A percentile compares a stretch with the other conserved stretches of the same genome.
These are phyloP conservation scores for Diorhabda elongata DNA, from an alignment of 1,140 invertebrate species.

Conservation along the genomic window DNA sequence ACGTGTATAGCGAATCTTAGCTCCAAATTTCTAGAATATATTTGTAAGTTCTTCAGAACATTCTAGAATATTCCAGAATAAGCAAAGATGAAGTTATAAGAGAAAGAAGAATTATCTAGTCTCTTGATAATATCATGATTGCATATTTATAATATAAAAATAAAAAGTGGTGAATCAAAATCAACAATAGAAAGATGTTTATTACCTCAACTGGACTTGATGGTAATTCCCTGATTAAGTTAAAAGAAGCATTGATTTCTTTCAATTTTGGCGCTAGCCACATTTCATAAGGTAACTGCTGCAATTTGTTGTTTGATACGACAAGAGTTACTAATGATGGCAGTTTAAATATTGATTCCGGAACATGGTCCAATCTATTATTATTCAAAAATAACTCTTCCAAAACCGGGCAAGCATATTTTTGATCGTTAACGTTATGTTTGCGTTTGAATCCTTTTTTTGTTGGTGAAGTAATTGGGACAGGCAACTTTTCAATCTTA, in stretches of 20 bases:
- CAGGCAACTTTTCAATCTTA: constrained; percentile 71
- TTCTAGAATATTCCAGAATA: too few relatives aligned
- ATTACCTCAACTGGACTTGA: constrained; percentile 48
- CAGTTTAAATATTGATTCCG: constrained; percentile 75
- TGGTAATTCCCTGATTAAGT: constrained; percentile 81
- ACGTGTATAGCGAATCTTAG: too few relatives aligned
- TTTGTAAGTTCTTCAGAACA: too few relatives aligned
- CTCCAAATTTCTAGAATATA: too few relatives aligned
- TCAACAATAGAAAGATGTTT: too few relatives aligned
- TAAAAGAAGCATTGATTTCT: constrained; percentile 88
- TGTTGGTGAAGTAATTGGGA: constrained; percentile 38
- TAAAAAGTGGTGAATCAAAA: too few relatives aligned
- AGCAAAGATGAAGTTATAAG: too few relatives aligned
- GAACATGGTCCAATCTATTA: constrained; percentile 78
- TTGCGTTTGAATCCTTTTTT: constrained; percentile 44
- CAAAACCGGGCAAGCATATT: constrained; percentile 68
- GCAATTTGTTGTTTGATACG: constrained; percentile 92
- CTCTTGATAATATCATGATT: too few relatives aligned
- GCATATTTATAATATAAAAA: too few relatives aligned
- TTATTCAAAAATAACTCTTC: constrained; percentile 88
- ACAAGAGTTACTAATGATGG: constrained; percentile 79
- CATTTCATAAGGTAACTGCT: constrained; percentile 75
- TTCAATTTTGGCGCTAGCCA: constrained; percentile 87
- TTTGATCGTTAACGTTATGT: constrained; percentile 44
- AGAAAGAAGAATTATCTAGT: too few relatives aligned